phyloP scores from a whole-genome alignment of 2,888 invertebrate species.

The Chloroclysta siterata region DNA sequence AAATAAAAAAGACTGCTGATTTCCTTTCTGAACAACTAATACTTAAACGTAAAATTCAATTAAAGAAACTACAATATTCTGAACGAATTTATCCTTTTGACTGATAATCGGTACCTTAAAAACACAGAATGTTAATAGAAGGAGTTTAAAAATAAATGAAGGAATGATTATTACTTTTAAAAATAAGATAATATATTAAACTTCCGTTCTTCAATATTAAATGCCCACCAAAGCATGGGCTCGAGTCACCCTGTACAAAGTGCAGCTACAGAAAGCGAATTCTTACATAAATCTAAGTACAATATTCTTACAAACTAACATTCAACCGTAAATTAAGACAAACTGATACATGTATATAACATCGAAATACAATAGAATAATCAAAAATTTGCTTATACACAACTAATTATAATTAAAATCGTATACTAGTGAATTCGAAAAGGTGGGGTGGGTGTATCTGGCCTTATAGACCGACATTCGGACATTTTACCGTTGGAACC shows the following conservation, averaged over 20 bases:
- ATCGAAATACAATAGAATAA: slow-evolving; percentile 9
- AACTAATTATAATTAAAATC: slow-evolving; percentile 2
- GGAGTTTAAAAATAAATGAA: too few species aligned
- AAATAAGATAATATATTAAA: too few species aligned
- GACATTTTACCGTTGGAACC: not conserved
- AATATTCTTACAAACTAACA: slow-evolving; percentile 16
- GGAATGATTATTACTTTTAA: too few species aligned
- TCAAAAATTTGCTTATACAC: slow-evolving; percentile 8
- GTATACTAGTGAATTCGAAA: slow-evolving; percentile 18
- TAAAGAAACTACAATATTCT: too few species aligned
- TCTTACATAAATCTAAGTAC: slow-evolving; percentile 14
- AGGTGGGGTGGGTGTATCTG: slow-evolving; percentile 9
- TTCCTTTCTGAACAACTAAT: too few species aligned
- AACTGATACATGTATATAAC: slow-evolving; percentile 5
- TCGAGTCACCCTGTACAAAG: not conserved
- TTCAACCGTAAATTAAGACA: slow-evolving; percentile 10
- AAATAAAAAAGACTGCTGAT: too few species aligned
- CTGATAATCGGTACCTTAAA: too few species aligned
- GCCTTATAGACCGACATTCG: slow-evolving; percentile 5
- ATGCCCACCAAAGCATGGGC: not conserved
- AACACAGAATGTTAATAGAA: too few species aligned
- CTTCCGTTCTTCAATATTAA: too few species aligned
- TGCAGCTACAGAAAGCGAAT: slow-evolving; percentile 7
- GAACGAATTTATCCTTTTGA: too few species aligned
- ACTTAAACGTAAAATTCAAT: too few species aligned